Percentiles rank a stretch among this genome's conserved stretches.
These are phyloP conservation scores for Spondyliosoma cantharus DNA, from an alignment of 2,797 vertebrate species.

Conservation along the genomic window DNA sequence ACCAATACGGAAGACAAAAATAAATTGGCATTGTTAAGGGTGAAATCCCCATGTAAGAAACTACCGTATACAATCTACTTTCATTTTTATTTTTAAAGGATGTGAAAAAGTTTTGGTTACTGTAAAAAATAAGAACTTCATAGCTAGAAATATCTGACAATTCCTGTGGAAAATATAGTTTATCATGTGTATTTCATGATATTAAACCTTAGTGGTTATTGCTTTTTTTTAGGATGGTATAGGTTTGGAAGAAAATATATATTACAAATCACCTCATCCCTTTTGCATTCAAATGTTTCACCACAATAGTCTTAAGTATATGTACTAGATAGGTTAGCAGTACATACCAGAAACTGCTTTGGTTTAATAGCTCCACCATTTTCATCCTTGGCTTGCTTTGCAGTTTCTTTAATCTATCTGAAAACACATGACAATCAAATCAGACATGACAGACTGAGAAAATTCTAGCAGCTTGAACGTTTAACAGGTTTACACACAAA, in stretches of 20 bases:
- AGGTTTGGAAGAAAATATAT: background rate
- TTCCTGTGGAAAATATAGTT: background rate
- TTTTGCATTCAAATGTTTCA: background rate
- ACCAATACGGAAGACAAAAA: background rate
- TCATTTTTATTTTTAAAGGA: background rate
- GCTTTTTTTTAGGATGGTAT: background rate
- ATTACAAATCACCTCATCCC: background rate
- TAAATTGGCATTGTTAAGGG: background rate
- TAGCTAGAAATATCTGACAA: background rate
- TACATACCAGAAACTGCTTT: constrained; percentile 81
- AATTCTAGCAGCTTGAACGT: background rate
- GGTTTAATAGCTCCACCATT: constrained; percentile 72
- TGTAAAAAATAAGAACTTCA: constrained; percentile 2
- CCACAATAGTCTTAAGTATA: background rate
- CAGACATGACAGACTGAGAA: constrained; percentile 10
- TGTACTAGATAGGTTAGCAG: constrained; percentile 14
- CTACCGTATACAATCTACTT: no score
- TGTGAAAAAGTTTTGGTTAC: background rate
- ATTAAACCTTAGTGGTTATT: background rate
- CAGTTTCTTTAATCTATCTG: constrained; percentile 68
- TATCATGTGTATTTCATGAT: background rate
- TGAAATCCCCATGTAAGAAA: background rate
- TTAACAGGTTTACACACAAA: background rate
- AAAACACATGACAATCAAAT: constrained; percentile 42
- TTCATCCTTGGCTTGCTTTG: constrained; percentile 64